Evolutionary conservation across 2,797 vertebrate genomes (phyloP).

Genomic region (Epinephelus malabaricus): DNA sequence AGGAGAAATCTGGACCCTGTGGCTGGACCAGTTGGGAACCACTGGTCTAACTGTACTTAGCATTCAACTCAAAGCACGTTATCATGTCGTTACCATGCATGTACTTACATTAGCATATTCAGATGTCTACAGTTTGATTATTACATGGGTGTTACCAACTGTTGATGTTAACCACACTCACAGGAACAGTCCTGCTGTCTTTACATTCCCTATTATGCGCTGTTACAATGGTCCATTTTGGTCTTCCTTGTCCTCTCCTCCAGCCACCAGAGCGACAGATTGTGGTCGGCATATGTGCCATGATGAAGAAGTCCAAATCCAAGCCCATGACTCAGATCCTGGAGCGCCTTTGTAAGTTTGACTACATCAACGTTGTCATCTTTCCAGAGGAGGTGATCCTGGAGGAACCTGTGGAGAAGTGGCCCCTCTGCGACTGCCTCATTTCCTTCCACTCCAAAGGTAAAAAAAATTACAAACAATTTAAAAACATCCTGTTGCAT

Average conservation of each 20-base stretch:
- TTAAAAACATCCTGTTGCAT: constrained; percentile 2
- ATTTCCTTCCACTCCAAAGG: constrained; percentile 99
- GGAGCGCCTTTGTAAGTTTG: constrained; percentile 96
- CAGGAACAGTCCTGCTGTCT: neutral
- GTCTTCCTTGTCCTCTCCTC: neutral
- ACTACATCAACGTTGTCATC: constrained; percentile 96
- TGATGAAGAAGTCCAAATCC: constrained; percentile 99
- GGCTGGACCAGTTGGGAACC: no score
- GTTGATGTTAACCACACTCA: no score
- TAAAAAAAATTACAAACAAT: constrained; percentile 54
- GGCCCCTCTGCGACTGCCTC: constrained; percentile 96
- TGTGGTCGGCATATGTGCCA: constrained; percentile 96
- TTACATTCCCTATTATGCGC: neutral
- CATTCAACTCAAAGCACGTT: no score
- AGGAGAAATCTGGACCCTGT: no score
- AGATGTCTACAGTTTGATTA: no score
- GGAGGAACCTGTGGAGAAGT: constrained; percentile 95
- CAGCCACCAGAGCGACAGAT: constrained; percentile 95
- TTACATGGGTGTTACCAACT: no score
- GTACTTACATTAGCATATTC: no score
- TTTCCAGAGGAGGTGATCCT: constrained; percentile 97
- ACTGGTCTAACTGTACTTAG: no score
- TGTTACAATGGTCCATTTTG: neutral
- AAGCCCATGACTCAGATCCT: constrained; percentile 99
- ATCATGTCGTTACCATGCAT: no score